Evolutionary conservation across 2,888 invertebrate genomes (phyloP).

Genomic region (Nephrotoma flavescens): DNA sequence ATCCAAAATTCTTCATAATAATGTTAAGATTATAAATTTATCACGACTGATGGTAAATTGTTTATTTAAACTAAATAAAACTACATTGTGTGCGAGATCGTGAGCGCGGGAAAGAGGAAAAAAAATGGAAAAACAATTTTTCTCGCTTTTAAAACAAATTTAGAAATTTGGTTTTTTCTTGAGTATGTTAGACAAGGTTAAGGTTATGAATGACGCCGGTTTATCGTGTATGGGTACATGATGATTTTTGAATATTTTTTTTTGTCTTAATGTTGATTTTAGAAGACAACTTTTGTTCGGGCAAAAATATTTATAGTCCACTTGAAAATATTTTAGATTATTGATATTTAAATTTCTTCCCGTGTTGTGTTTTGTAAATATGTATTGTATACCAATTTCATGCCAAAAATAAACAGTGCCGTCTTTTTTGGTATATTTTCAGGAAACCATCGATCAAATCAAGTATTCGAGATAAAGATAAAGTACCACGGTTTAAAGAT

Average conservation of each 20-base stretch:
- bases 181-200: background rate
- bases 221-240: background rate
- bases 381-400: background rate
- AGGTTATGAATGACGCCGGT: background rate
- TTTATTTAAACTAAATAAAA: background rate
- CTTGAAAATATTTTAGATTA: background rate
- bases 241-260: background rate
- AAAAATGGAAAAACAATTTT: background rate
- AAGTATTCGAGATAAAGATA: constrained; percentile 46
- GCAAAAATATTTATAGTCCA: background rate
- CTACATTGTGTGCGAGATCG: background rate
- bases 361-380: no score
- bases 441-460: constrained; percentile 38
- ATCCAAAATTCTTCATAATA: background rate
- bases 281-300: background rate
- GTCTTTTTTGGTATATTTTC: constrained; percentile 4
- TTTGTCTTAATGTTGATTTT: background rate
- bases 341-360: background rate
- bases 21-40: background rate
- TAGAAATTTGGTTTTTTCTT: background rate
- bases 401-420: background rate
- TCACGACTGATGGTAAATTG: background rate
- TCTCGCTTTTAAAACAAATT: background rate
- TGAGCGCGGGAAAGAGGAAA: background rate
- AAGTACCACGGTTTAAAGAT: constrained; percentile 45